These are phyloP conservation scores for Halcyon senegalensis DNA, from an alignment of 2,113 vertebrate genomes.

Conservation along the genomic window DNA sequence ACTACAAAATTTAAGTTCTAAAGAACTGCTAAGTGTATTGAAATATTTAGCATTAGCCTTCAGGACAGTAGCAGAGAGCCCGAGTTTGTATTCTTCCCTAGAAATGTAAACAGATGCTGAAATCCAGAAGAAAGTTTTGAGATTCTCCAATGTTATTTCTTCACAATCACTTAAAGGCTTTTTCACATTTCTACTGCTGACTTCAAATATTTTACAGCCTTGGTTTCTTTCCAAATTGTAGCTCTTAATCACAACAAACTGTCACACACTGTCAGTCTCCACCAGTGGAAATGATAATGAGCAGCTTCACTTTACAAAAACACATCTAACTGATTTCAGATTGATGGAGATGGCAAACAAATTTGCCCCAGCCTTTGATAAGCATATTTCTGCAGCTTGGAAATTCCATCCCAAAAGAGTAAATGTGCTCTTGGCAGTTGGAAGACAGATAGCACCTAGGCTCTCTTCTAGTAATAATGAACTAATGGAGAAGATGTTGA, in stretches of 20 bases:
- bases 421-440: constrained; percentile 1
- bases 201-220: constrained; percentile 29
- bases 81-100: not conserved
- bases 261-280: constrained; percentile 54
- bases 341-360: constrained; percentile 40
- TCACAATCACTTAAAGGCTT: not conserved
- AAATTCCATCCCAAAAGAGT: not conserved
- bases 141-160: not conserved
- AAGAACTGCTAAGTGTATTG: not conserved
- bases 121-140: not conserved
- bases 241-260: constrained; percentile 62
- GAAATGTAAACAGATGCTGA: not conserved
- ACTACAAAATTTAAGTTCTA: not conserved
- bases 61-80: not conserved
- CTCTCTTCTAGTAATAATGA: not conserved
- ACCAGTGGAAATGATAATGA: constrained; percentile 52
- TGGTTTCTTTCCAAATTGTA: constrained; percentile 22
- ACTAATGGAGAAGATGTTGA: not conserved
- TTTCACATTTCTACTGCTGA: not conserved
- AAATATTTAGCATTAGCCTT: not conserved
- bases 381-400: constrained; percentile 20
- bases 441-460: not conserved
- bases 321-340: constrained; percentile 44
- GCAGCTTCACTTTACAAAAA: constrained; percentile 50
- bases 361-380: constrained; percentile 39